Percentiles rank a stretch among this genome's conserved stretches.
Evolutionary conservation across 53 echinoderm and acorn worm species (phyloP).

Genomic region (Hippasteria phrygiana): DNA sequence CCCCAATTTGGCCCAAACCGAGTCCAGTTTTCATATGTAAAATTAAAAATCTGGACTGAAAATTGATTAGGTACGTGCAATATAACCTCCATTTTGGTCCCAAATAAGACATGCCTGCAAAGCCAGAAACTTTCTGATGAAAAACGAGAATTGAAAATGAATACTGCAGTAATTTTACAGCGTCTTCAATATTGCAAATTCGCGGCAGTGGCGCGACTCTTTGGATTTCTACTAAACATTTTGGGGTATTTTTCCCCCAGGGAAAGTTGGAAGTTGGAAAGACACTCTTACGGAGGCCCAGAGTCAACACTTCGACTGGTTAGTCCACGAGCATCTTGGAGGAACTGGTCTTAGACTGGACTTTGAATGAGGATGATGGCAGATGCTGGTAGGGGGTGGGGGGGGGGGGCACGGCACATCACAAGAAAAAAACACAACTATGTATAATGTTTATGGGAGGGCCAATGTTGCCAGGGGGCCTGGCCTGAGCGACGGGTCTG

Average conservation of each 20-base stretch:
- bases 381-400: too few relatives aligned
- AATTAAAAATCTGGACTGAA: too few relatives aligned
- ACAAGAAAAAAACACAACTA: too few relatives aligned
- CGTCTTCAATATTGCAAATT: not conserved
- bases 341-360: not conserved
- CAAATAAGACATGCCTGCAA: not conserved
- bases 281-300: not conserved
- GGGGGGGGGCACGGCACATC: too few relatives aligned
- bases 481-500: too few relatives aligned
- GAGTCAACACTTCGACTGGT: not conserved
- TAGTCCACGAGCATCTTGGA: not conserved
- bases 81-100: too few relatives aligned
- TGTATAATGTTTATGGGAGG: too few relatives aligned
- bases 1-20: not conserved
- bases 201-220: not conserved
- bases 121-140: not conserved
- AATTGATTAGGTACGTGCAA: too few relatives aligned
- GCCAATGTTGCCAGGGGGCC: too few relatives aligned
- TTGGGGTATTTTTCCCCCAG: not conserved
- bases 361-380: not conserved
- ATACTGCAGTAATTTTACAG: not conserved
- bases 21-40: too few relatives aligned
- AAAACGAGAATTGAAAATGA: not conserved
- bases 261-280: slow-evolving; percentile 10
- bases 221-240: too few relatives aligned